These are phyloP conservation scores for Megaceryle maxima DNA, from an alignment of 2,113 vertebrate genomes.

Conservation along the genomic window DNA sequence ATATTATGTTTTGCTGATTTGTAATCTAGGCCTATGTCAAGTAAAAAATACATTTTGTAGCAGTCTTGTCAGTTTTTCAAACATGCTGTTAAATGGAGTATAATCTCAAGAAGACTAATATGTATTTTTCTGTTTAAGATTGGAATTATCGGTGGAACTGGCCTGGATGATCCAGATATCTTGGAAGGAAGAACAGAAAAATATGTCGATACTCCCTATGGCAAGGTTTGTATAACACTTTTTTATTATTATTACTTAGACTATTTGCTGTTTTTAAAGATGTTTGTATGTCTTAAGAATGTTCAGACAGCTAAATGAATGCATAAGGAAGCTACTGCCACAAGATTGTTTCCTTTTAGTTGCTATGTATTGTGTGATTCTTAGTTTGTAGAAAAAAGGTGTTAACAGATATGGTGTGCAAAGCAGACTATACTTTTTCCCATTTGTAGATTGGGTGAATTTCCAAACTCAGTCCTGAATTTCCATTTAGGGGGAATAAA, in stretches of 20 bases:
- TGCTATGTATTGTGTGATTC: neutral
- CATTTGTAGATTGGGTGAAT: neutral
- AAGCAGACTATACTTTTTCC: neutral
- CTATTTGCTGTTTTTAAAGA: neutral
- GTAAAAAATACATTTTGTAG: neutral
- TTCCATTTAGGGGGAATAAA: neutral
- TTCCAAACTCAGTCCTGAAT: neutral
- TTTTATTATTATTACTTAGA: neutral
- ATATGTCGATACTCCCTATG: constrained; percentile 92
- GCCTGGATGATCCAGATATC: constrained; percentile 94
- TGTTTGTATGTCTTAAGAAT: neutral
- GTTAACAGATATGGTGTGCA: neutral
- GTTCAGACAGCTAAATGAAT: neutral
- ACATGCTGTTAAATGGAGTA: neutral
- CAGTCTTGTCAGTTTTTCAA: neutral
- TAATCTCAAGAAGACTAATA: neutral
- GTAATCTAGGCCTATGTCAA: neutral
- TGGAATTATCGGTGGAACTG: constrained; percentile 95
- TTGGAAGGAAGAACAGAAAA: constrained; percentile 92
- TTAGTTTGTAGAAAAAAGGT: neutral
- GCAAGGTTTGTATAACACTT: constrained; percentile 82
- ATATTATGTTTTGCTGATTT: neutral
- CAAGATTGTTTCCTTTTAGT: neutral
- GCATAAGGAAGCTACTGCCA: neutral
- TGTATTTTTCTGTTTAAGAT: constrained; percentile 76